These are phyloP conservation scores for Clarias pachynema DNA, from an alignment of 2,797 vertebrate species.

Conservation along the genomic window DNA sequence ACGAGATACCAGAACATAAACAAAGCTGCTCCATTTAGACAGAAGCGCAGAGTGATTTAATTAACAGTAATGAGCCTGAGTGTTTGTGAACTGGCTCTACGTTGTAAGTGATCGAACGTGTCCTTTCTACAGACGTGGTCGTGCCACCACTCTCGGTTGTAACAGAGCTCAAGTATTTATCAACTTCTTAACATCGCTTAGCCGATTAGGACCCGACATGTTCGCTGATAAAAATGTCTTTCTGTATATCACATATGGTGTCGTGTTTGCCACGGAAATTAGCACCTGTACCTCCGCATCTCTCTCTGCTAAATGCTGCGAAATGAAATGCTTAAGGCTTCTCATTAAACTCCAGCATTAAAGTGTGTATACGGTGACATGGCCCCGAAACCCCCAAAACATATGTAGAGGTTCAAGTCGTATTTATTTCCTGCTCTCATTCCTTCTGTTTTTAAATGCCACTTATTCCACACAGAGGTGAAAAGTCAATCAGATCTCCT, in stretches of 20 bases:
- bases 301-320: neutral
- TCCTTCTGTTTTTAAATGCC: neutral
- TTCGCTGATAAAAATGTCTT: neutral
- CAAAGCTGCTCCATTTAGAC: neutral
- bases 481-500: slow-evolving; percentile 23
- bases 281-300: neutral
- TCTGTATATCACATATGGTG: neutral
- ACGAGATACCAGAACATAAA: neutral
- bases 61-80: neutral
- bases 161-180: neutral
- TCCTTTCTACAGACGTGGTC: neutral
- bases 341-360: neutral
- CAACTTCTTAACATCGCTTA: neutral
- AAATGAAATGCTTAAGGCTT: neutral
- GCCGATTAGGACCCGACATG: neutral
- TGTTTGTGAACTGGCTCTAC: neutral
- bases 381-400: neutral
- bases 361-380: neutral
- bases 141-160: neutral
- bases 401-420: neutral
- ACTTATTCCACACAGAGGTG: slow-evolving; percentile 10
- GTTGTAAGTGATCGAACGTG: neutral
- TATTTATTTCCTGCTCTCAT: neutral
- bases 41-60: neutral
- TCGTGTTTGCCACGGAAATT: neutral